A percentile compares a stretch with the other conserved stretches of the same genome.
Conservation (phyloP, 2,888 invertebrate genomes). For the Cheilosia variabilis region DNA sequence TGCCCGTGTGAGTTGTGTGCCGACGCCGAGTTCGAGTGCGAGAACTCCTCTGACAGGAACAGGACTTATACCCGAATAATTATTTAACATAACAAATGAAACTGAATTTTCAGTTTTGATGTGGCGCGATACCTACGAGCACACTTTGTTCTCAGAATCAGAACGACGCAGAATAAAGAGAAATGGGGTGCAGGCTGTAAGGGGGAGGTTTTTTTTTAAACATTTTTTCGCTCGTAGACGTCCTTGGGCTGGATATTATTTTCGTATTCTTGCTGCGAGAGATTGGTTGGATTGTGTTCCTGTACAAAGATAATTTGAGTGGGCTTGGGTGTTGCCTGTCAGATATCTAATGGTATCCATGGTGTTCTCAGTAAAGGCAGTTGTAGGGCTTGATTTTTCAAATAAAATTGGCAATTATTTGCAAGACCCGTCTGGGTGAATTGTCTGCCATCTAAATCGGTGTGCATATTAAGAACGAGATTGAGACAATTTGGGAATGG, state of each 20-base stretch:
- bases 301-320: neutral
- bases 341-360: neutral
- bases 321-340: neutral
- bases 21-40: neutral
- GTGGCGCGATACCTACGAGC: neutral
- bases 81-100: constrained; percentile 37
- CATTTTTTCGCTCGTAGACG: neutral
- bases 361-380: neutral
- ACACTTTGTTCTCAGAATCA: no score
- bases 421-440: neutral
- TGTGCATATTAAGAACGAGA: neutral
- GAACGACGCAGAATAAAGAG: neutral
- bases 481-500: neutral
- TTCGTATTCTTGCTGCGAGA: neutral
- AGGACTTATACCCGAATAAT: constrained; percentile 23
- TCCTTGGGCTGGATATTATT: constrained; percentile 6
- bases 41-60: constrained; percentile 23
- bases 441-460: neutral
- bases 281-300: neutral
- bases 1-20: neutral
- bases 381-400: neutral
- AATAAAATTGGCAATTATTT: neutral
- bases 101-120: constrained; percentile 12
- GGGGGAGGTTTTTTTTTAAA: neutral
- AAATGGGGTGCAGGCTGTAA: neutral